Conservation (phyloP, 2,888 invertebrate species). For the Rapana venosa region DNA sequence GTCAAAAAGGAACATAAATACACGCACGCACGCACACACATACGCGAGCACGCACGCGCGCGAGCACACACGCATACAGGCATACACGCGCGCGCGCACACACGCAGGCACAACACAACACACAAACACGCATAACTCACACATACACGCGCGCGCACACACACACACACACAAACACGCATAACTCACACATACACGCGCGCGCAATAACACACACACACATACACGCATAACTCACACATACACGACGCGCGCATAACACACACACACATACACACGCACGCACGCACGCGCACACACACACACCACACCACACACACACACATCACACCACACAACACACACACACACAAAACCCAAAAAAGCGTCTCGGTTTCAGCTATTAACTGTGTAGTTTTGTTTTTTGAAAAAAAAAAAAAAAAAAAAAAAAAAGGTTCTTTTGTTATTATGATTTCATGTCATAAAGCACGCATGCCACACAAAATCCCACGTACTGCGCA, state of each 20-base stretch:
- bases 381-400: no score
- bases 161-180: background rate
- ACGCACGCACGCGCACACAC: constrained; percentile 4
- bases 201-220: background rate
- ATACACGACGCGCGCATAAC: constrained; percentile 5
- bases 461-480: no score
- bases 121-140: constrained; percentile 73
- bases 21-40: background rate
- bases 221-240: background rate
- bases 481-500: no score
- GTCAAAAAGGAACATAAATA: background rate
- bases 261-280: constrained; percentile 3
- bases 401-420: no score
- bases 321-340: background rate
- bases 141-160: background rate
- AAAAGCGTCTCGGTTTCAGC: no score
- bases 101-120: background rate
- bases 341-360: background rate
- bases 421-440: no score
- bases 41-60: background rate
- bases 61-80: background rate
- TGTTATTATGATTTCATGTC: no score
- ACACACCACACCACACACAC: constrained; percentile 13
- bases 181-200: background rate
- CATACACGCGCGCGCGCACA: background rate